Conservation (phyloP, 2,888 invertebrate genomes). For the Hyles lineata region DNA sequence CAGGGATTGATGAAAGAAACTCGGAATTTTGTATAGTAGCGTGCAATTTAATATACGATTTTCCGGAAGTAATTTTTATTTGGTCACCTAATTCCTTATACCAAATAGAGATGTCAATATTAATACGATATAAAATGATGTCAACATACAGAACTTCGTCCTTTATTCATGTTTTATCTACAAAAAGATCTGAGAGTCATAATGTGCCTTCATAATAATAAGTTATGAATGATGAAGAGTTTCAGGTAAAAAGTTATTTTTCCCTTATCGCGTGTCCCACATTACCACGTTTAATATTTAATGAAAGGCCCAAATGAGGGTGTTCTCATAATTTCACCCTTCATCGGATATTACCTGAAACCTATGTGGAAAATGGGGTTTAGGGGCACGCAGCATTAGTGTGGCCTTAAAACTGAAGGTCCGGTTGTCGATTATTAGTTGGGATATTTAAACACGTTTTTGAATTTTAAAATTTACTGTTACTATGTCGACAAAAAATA, state of each 20-base stretch:
- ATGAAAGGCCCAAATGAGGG: constrained; percentile 10
- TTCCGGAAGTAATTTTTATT: neutral
- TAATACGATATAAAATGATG: too few species aligned
- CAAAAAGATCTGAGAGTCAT: neutral
- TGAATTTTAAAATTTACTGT: too few species aligned
- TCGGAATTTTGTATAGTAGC: too few species aligned
- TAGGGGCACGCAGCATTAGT: neutral
- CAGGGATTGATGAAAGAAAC: too few species aligned
- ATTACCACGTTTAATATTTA: constrained; percentile 20
- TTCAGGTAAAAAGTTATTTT: neutral
- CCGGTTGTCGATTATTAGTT: too few species aligned
- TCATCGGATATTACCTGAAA: neutral
- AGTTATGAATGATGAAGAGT: neutral
- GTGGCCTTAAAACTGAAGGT: neutral
- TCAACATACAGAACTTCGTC: too few species aligned
- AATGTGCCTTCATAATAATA: neutral
- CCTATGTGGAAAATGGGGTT: too few species aligned
- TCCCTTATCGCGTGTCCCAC: neutral
- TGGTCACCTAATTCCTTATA: neutral
- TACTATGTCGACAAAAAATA: too few species aligned
- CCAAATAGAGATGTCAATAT: too few species aligned
- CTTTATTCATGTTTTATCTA: too few species aligned
- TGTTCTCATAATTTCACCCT: constrained; percentile 15
- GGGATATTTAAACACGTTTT: too few species aligned
- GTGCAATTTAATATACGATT: too few species aligned